Base-by-base conservation (phyloP, 2,888 invertebrate genomes). In the Drosophila heteroneura region DNA sequence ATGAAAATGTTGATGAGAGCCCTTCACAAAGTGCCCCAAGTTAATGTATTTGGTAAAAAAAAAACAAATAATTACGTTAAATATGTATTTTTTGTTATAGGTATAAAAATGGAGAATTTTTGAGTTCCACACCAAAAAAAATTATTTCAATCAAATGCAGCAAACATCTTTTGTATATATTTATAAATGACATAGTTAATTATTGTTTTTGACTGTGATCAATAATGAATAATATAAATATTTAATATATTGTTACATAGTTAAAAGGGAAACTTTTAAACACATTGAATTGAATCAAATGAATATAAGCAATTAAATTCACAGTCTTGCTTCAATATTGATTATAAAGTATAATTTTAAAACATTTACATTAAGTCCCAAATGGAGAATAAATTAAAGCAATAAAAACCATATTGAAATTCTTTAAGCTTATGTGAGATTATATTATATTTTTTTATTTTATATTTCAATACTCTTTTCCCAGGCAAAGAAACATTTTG, bases 201-300 rank as follows among this genome's bases (percentile, higher is more conserved):
- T 81, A 66, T 76, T 72, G 63, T 92, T 88, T 89, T 87, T 82
- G 85, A 90, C 90, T 91, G 91, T 91, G 91, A 92, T 91, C 84
- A 86, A 16, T 47, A 83, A 83, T 91, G 81, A 70, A 85, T 79
- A 77, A 83, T 83, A 83, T 66, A 79, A 80, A 66, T 76, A 77
- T 70, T 74, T 35, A 74, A 71, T 59, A 52, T 19, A 76, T 75
- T 79, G 60, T 70, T 77, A 73, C 64, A 69, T 70, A 63, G 64
- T 51, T 63, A 54, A 49, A 70, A 28, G 57, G 64, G 47, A 57
- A 58, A 37, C 26, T 37, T 47, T 47, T 49, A 68, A 65, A 58
- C 68, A 63, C 74, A 69, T 69, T 63, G 57, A 66, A 73, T 70
- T 30, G 64, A 81, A 71, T 73, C 67, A 76, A 77, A 63, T 57